Evolutionary conservation across 1,140 invertebrate species (phyloP).

Genomic region (Aplysia californica): DNA sequence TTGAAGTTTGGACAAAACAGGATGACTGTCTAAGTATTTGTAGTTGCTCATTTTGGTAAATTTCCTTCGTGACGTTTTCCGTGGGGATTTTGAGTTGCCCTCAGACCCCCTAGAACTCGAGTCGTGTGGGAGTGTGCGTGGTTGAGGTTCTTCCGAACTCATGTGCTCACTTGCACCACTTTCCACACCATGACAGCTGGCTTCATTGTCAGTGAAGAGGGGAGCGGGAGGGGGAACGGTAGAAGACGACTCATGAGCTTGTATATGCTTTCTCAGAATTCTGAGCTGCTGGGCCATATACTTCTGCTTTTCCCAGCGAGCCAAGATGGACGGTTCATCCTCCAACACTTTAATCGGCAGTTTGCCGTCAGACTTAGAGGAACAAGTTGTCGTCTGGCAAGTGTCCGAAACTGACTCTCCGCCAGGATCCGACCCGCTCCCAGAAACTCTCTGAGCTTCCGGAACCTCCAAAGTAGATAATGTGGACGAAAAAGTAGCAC

Average conservation of each 20-base stretch:
- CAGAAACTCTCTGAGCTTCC: neutral
- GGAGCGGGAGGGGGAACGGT: neutral
- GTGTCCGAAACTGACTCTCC: neutral
- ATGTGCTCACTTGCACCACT: neutral
- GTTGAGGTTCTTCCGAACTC: neutral
- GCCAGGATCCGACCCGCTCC: neutral
- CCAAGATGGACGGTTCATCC: conserved; percentile 2
- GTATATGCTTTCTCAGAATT: conserved; percentile 15
- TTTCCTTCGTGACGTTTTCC: neutral
- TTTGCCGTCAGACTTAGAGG: neutral
- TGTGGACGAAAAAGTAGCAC: neutral
- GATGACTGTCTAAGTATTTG: conserved; percentile 41
- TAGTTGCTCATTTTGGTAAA: conserved; percentile 26
- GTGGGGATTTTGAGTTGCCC: neutral
- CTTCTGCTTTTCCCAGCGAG: neutral
- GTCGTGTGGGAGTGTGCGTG: neutral
- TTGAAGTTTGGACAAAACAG: conserved; percentile 46
- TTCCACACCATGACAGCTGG: neutral
- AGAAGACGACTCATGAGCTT: conserved; percentile 1
- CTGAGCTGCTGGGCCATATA: conserved; percentile 12
- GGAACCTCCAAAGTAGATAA: neutral
- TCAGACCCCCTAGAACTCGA: neutral
- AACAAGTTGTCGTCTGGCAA: neutral
- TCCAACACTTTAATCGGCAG: conserved; percentile 2
- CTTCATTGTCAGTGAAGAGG: neutral